phyloP scores from a whole-genome alignment of 2,888 invertebrate species.

The Agapostemon virescens region DNA sequence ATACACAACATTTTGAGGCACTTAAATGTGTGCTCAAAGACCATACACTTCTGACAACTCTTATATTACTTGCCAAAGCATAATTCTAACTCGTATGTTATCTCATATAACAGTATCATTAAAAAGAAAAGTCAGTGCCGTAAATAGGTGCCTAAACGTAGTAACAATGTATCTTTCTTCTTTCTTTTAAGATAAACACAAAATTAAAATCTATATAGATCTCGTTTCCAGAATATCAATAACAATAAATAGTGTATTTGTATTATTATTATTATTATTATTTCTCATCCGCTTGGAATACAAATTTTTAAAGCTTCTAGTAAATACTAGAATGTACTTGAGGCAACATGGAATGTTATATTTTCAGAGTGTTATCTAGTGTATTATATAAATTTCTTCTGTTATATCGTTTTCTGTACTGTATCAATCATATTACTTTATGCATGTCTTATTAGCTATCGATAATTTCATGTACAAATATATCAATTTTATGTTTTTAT shows the following conservation, averaged over 20 bases:
- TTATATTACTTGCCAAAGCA: slow-evolving; percentile 77
- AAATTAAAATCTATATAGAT: slow-evolving; percentile 50
- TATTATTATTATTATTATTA: slow-evolving; percentile 24
- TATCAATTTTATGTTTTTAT: slow-evolving; percentile 35
- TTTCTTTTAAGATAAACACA: slow-evolving; percentile 43
- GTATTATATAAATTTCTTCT: slow-evolving; percentile 40
- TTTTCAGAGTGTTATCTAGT: slow-evolving; percentile 57
- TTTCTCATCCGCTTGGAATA: slow-evolving; percentile 43
- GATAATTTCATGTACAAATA: slow-evolving; percentile 35
- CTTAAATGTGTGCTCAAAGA: slow-evolving; percentile 80
- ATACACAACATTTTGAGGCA: slow-evolving; percentile 81
- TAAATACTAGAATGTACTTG: slow-evolving; percentile 68
- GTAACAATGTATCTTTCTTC: slow-evolving; percentile 48
- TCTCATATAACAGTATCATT: slow-evolving; percentile 76
- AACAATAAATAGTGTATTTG: slow-evolving; percentile 43
- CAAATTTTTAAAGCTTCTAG: slow-evolving; percentile 67
- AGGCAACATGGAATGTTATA: slow-evolving; percentile 66
- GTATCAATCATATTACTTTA: slow-evolving; percentile 14
- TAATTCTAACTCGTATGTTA: slow-evolving; percentile 78
- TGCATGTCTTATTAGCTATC: slow-evolving; percentile 30
- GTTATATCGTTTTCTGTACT: slow-evolving; percentile 22
- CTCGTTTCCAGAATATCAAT: slow-evolving; percentile 74
- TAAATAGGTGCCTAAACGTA: slow-evolving; percentile 71
- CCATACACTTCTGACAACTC: slow-evolving; percentile 71
- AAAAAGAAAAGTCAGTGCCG: slow-evolving; percentile 75